Evolutionary conservation across 2,888 invertebrate genomes (phyloP), one percentile per base, ranked within the genome.

Genomic region (Watsonalla cultraria): DNA sequence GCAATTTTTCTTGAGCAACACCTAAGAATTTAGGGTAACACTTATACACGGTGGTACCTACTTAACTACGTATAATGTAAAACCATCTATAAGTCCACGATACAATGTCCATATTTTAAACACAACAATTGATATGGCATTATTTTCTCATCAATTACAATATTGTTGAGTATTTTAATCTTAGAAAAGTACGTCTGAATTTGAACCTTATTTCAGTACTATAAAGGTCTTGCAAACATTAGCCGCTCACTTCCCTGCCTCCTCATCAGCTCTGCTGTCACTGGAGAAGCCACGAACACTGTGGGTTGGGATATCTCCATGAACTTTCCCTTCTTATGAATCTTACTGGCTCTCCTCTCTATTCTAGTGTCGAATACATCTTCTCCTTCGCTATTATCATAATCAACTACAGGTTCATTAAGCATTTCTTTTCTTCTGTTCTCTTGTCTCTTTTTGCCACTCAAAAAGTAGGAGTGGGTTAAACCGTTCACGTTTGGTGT

Each of bases 311-410:
- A 80, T 14, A 90, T 51, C 58, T 90, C 90, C 77, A 90, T 76
- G 54, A 90, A 84, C 63, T 82, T 85, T 6, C 84, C 78, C 54
- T 83, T 76, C 52, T 82, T 86, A 54, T 77, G 74, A 48, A 70
- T 80, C 14, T 68, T 77, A 64, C 83, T 86, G 0, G 78, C 64
- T 54, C 85, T 74, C 51, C 82, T 82, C 53, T 85, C 80, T 47
- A 88, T 68, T 49, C 85, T 82, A 0, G 84, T 83, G 59, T 90
- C 89, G 55, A 90, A 89, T 0, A 85, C 77, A 58, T 91, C 91
- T 52, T 91, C 91, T 0, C 80, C 83, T 60, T 91, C 91, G 65
- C 90, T 90, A 50, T 90, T 86, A 57, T 91, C 91, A 54, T 91
- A 91, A 60, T 91, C 91, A 0, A 91, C 76, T 69, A 87, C 80